Evolutionary conservation across 2,113 vertebrate species (phyloP).

Genomic region (Trachemys scripta): DNA sequence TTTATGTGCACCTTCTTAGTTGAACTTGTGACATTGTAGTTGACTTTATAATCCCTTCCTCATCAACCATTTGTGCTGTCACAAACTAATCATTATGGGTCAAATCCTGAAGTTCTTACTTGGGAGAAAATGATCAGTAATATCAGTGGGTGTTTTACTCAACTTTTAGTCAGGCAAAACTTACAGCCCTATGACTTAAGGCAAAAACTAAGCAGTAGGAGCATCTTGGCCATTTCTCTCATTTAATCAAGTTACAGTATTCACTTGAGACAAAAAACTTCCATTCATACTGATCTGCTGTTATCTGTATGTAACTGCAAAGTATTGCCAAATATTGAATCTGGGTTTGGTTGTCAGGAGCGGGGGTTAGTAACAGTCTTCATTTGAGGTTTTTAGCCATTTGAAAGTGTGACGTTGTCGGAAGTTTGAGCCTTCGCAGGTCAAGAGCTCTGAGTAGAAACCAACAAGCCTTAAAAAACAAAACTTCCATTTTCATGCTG

Average conservation of each 20-base stretch:
- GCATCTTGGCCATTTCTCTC: not conserved
- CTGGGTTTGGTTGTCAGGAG: not conserved
- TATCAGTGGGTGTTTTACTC: not conserved
- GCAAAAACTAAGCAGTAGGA: not conserved
- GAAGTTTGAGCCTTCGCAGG: not conserved
- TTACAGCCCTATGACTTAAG: fast-evolving
- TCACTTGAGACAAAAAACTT: not conserved
- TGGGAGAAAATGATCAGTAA: not conserved
- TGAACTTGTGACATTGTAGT: constrained; percentile 50
- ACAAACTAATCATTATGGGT: constrained; percentile 10
- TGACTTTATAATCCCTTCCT: constrained; percentile 59
- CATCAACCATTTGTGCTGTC: constrained; percentile 63
- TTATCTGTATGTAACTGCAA: not conserved
- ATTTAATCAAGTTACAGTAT: not conserved
- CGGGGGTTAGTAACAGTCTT: not conserved
- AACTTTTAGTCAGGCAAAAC: too few species aligned
- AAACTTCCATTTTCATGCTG: not conserved
- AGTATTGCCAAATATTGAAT: not conserved
- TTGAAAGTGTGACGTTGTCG: not conserved
- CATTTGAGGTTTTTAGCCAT: not conserved
- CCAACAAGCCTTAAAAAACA: not conserved
- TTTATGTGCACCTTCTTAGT: not conserved
- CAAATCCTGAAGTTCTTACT: not conserved
- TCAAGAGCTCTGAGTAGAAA: not conserved
- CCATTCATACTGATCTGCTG: not conserved